Conservation (phyloP, 2,888 invertebrate genomes). For the Achlya flavicornis region DNA sequence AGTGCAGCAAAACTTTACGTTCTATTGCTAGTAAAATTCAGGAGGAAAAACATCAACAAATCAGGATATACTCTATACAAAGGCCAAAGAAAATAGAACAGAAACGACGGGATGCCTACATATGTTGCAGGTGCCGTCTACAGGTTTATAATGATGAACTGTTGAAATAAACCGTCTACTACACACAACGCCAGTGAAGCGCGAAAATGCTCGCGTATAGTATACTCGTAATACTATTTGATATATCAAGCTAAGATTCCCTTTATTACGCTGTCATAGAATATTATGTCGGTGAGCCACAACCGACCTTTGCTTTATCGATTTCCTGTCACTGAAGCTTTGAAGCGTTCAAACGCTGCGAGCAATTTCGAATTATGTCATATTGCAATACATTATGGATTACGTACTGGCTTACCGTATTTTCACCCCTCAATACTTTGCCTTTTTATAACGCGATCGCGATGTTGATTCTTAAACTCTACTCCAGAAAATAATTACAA, state of each 20-base stretch:
- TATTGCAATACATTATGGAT: slow-evolving; percentile 23
- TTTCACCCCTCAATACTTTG: slow-evolving; percentile 6
- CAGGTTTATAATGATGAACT: not conserved
- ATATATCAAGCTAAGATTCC: slow-evolving; percentile 8
- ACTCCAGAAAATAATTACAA: not conserved
- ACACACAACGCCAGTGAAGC: not conserved
- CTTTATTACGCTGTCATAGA: slow-evolving; percentile 11
- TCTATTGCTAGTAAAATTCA: too few relatives aligned
- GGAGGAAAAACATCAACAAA: too few relatives aligned
- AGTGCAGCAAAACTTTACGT: not conserved
- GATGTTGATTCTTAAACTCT: not conserved
- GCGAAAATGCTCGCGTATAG: slow-evolving; percentile 1
- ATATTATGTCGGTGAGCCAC: slow-evolving; percentile 13
- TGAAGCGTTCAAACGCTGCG: slow-evolving; percentile 30
- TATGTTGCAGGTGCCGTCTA: not conserved
- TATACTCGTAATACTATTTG: not conserved
- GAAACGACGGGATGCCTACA: too few relatives aligned
- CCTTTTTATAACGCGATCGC: not conserved
- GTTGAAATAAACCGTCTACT: not conserved
- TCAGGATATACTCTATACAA: too few relatives aligned
- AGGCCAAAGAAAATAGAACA: too few relatives aligned
- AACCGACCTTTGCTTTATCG: slow-evolving; percentile 37
- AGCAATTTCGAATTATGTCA: slow-evolving; percentile 42
- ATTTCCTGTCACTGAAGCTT: slow-evolving; percentile 34
- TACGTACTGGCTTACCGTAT: slow-evolving; percentile 6